phyloP scores from a whole-genome alignment of 2,888 invertebrate species.

The Saturnia pavonia region DNA sequence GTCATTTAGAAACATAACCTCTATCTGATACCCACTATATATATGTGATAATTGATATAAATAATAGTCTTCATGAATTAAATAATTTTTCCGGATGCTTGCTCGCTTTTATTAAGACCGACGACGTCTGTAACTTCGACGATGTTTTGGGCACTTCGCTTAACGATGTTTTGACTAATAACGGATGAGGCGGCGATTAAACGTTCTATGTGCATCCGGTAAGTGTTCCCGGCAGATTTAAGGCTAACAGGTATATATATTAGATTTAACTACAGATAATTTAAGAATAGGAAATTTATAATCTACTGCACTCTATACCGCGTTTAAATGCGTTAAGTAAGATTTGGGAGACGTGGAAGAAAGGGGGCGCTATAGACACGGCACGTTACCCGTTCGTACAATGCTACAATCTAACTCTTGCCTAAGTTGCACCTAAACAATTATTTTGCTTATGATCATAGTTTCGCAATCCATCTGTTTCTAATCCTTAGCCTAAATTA shows the following conservation, averaged over 20 bases:
- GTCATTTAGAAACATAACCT: background rate
- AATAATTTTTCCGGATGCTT: conserved; percentile 9
- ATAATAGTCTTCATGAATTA: background rate
- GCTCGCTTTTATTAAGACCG: conserved; percentile 6
- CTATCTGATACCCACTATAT: background rate
- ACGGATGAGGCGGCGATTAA: conserved; percentile 13
- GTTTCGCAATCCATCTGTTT: too few relatives aligned
- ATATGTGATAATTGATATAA: conserved; percentile 4
- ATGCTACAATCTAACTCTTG: background rate
- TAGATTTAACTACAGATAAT: background rate
- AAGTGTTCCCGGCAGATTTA: background rate
- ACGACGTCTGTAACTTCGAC: background rate
- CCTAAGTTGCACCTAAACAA: background rate
- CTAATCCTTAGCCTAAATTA: too few relatives aligned
- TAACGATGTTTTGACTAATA: conserved; percentile 11
- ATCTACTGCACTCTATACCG: background rate
- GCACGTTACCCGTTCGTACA: background rate
- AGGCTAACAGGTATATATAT: background rate
- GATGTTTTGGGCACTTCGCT: conserved; percentile 6
- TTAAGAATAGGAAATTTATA: background rate
- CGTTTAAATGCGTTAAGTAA: background rate
- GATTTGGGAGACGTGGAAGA: background rate
- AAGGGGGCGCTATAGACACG: background rate
- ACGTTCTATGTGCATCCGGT: conserved; percentile 3
- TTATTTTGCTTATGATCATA: background rate